Base-by-base conservation (phyloP, 2,888 invertebrate genomes). In the Eristalinus aeneus region DNA sequence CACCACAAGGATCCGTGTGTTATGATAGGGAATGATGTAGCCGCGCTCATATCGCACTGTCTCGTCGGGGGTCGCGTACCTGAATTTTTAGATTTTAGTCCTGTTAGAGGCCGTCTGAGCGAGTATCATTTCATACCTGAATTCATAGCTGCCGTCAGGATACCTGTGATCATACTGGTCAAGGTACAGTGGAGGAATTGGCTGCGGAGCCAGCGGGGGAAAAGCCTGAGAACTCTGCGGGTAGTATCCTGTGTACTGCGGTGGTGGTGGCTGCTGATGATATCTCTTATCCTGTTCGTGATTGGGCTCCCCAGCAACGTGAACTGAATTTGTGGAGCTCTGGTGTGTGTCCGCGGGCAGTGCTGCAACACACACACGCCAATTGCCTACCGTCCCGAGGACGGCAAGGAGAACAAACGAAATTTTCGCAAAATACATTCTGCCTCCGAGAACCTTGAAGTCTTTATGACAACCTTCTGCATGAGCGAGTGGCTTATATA, bases 71-170 rank as follows among this genome's bases (percentile, higher is more conserved):
- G 90, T 72, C 65, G 91, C 92, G 46, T 89, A 92, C 1, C 92
- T 92, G 80, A 60, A 77, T 77, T 39, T 8, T 27, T 46, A 16
- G 16, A 16, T 8, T 46, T 46, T 46, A 46, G 16, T 46, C 46
- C 46, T 16, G 9, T 16, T 12, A n/a, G 39, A 2, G 3, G 12
- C 0, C n/a, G 8, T 31, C 63, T 10, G 1, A 16, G 5, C 16
- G 16, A 27, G 5, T 27, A 8, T 6, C 8, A 8, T 0, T 34
- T 11, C 68, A 39, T 32, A 87, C 87, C 92, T 90, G 64, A 89
- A 92, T 88, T 92, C 91, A 67, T 92, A 92, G 72, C 92, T 91
- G 31, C 91, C 91, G 77, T 92, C 91, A 22, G 91, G 90, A 88
- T 90, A 91, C 68, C 91, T 90, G 78, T 91, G 89, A 73, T 90